Evolutionary conservation across 2,797 vertebrate species (phyloP).

Genomic region (Pangasius mekongensis): DNA sequence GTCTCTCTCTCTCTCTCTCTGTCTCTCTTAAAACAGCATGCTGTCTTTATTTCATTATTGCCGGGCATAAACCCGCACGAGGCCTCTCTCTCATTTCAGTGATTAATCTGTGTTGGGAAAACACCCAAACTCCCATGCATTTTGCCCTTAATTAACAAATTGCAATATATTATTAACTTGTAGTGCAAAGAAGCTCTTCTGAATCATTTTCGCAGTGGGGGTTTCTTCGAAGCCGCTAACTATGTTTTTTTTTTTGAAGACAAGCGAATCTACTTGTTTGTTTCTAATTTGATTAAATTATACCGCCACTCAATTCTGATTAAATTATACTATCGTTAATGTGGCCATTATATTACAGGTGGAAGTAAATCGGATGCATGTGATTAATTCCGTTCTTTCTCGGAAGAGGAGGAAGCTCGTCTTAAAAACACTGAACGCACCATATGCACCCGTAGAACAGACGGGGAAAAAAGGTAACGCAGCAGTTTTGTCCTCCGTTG

Average conservation of each 20-base stretch:
- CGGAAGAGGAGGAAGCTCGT: constrained; percentile 19
- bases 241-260: constrained; percentile 37
- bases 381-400: constrained; percentile 46
- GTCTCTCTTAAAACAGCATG: constrained; percentile 61
- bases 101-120: constrained; percentile 65
- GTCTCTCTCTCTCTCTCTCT: constrained; percentile 46
- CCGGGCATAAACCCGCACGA: constrained; percentile 48
- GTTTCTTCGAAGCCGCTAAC: constrained; percentile 52
- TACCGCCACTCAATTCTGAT: constrained; percentile 47
- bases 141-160: constrained; percentile 68
- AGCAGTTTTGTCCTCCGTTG: constrained; percentile 17
- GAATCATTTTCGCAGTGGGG: constrained; percentile 63
- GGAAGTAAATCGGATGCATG: constrained; percentile 51
- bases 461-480: background rate
- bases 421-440: background rate
- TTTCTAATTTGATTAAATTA: constrained; percentile 61
- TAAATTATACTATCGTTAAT: constrained; percentile 58
- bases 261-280: constrained; percentile 51
- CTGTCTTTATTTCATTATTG: constrained; percentile 59
- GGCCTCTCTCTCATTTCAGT: constrained; percentile 60
- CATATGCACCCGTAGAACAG: background rate
- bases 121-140: constrained; percentile 64
- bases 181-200: constrained; percentile 59
- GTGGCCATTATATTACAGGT: constrained; percentile 57
- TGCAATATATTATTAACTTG: constrained; percentile 67